phyloP scores from a whole-genome alignment of 2,113 vertebrate species.

The Catagonus wagneri region DNA sequence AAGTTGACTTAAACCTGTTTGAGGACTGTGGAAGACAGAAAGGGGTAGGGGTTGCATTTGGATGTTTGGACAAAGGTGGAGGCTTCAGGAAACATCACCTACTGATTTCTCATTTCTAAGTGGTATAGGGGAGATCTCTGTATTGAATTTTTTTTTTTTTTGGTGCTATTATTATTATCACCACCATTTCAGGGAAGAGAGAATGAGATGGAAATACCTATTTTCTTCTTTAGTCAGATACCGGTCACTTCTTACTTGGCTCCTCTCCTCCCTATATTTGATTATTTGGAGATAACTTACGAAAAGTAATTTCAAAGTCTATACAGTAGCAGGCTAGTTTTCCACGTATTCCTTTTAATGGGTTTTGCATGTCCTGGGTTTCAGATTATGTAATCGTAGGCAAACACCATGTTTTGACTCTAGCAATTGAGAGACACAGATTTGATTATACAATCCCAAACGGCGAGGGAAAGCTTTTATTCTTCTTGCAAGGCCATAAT shows the following conservation, averaged over 20 bases:
- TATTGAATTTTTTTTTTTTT: background rate
- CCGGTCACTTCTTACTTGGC: slow-evolving; percentile 62
- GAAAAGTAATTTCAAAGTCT: slow-evolving; percentile 81
- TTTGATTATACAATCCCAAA: slow-evolving; percentile 79
- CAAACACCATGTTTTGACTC: slow-evolving; percentile 75
- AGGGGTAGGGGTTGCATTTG: background rate
- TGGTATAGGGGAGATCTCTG: slow-evolving; percentile 25
- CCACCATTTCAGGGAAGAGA: slow-evolving; percentile 68
- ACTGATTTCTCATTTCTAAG: slow-evolving; percentile 53
- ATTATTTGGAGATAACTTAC: slow-evolving; percentile 79
- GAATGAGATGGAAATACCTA: slow-evolving; percentile 54
- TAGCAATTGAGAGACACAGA: slow-evolving; percentile 79
- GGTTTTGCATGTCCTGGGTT: slow-evolving; percentile 69
- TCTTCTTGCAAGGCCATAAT: slow-evolving; percentile 75
- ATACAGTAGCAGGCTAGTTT: slow-evolving; percentile 73
- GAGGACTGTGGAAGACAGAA: background rate
- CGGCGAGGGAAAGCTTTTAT: slow-evolving; percentile 79
- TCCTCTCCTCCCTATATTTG: slow-evolving; percentile 72
- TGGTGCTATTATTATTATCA: slow-evolving; percentile 49
- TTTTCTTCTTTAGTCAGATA: slow-evolving; percentile 77
- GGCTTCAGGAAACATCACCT: slow-evolving; percentile 5
- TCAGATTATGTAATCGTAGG: slow-evolving; percentile 79
- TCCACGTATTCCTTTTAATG: slow-evolving; percentile 83
- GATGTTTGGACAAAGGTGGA: background rate
- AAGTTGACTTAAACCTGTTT: background rate